These are phyloP conservation scores for Pygocentrus nattereri DNA, from an alignment of 2,797 vertebrate genomes.

Conservation along the genomic window DNA sequence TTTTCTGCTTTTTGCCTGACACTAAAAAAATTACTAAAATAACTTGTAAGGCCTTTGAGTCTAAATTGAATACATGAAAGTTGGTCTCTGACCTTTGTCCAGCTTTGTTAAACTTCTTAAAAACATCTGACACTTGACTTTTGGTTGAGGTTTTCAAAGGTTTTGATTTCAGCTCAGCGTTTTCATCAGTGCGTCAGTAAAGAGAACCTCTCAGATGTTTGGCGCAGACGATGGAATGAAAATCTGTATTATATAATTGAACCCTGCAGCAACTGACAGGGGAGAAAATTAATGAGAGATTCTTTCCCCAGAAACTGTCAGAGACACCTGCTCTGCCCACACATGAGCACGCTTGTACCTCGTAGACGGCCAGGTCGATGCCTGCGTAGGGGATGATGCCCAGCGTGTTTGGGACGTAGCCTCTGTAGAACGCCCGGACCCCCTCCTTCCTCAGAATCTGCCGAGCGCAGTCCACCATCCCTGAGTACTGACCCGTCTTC, in stretches of 20 bases:
- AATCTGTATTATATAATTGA: not conserved
- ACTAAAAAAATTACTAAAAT: too few species aligned
- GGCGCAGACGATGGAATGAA: not conserved
- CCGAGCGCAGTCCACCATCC: constrained; percentile 88
- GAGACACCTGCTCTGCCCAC: constrained; percentile 30
- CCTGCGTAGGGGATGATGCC: constrained; percentile 96
- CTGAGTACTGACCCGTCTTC: constrained; percentile 90
- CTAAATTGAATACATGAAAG: too few species aligned
- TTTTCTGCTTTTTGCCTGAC: too few species aligned
- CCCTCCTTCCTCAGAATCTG: constrained; percentile 89
- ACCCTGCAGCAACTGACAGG: not conserved
- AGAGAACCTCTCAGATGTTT: not conserved
- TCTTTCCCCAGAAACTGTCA: constrained; percentile 32
- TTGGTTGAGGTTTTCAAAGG: not conserved
- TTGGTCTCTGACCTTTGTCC: too few species aligned
- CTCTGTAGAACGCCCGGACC: constrained; percentile 88
- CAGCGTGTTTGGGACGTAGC: constrained; percentile 92
- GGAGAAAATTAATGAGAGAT: constrained; percentile 5
- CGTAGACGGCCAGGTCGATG: constrained; percentile 93
- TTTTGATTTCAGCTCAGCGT: not conserved
- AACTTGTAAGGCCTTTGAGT: too few species aligned
- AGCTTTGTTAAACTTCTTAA: too few species aligned
- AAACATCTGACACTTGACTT: too few species aligned
- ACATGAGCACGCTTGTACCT: constrained; percentile 76
- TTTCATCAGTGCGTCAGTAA: not conserved